phyloP scores from a whole-genome alignment of 2,113 vertebrate genomes.

The Puntigrus tetrazona region DNA sequence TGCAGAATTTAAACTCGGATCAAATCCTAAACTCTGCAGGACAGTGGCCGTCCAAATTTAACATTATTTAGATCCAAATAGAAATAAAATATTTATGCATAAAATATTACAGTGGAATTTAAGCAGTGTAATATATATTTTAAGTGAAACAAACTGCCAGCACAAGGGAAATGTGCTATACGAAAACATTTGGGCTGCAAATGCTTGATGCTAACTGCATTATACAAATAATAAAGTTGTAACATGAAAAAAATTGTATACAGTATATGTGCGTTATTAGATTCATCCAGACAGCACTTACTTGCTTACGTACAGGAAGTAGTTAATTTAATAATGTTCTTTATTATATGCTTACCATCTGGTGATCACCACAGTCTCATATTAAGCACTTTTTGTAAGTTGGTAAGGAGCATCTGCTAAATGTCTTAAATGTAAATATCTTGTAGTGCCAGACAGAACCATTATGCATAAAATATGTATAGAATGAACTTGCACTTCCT shows the following conservation, averaged over 20 bases:
- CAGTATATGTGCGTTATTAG: background rate
- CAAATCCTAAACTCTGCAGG: too few species aligned
- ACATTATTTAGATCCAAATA: background rate
- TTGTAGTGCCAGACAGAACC: background rate
- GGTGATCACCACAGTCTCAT: background rate
- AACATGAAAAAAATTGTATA: background rate
- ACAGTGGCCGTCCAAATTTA: too few species aligned
- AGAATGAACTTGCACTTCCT: background rate
- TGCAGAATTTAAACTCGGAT: too few species aligned
- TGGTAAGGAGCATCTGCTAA: background rate
- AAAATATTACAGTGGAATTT: background rate
- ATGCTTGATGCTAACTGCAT: background rate
- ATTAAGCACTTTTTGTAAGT: background rate
- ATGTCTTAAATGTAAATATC: background rate
- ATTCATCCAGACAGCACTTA: background rate
- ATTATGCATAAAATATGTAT: background rate
- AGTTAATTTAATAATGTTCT: background rate
- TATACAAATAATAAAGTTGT: background rate
- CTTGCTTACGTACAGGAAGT: background rate
- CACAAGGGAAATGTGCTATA: background rate
- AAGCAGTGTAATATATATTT: too few species aligned
- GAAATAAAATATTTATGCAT: background rate
- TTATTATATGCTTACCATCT: background rate
- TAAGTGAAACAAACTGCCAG: too few species aligned
- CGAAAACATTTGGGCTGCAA: background rate